Evolutionary conservation across 2,113 vertebrate species (phyloP).

Genomic region (Eudyptes chrysolophus): DNA sequence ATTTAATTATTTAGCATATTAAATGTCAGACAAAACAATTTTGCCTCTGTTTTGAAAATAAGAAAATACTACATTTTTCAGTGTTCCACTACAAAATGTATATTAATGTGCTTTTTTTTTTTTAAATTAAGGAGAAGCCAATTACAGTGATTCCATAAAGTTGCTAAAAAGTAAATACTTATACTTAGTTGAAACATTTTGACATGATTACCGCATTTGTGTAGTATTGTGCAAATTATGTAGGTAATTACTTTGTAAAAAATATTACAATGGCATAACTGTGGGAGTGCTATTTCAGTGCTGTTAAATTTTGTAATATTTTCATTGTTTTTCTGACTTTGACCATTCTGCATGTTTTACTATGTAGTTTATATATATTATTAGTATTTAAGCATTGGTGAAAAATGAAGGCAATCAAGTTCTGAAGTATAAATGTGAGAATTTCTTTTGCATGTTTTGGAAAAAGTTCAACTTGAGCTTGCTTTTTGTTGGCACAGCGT

Average conservation of each 20-base stretch:
- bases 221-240: not conserved
- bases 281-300: not conserved
- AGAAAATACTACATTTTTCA: not conserved
- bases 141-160: not conserved
- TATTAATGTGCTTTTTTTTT: not conserved
- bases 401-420: not conserved
- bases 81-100: not conserved
- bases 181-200: conserved; percentile 12
- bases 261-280: not conserved
- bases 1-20: not conserved
- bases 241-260: not conserved
- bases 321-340: not conserved
- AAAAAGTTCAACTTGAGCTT: conserved; percentile 37
- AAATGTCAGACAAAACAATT: not conserved
- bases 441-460: conserved; percentile 42
- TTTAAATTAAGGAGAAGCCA: not conserved
- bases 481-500: conserved; percentile 80
- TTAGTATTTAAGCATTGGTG: conserved; percentile 11
- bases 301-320: not conserved
- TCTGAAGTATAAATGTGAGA: not conserved
- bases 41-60: not conserved
- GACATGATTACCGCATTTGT: not conserved
- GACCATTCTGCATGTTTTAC: not conserved
- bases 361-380: not conserved
- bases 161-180: not conserved